Evolutionary conservation across 2,888 invertebrate species (phyloP).

Genomic region (Parochlus steinenii): DNA sequence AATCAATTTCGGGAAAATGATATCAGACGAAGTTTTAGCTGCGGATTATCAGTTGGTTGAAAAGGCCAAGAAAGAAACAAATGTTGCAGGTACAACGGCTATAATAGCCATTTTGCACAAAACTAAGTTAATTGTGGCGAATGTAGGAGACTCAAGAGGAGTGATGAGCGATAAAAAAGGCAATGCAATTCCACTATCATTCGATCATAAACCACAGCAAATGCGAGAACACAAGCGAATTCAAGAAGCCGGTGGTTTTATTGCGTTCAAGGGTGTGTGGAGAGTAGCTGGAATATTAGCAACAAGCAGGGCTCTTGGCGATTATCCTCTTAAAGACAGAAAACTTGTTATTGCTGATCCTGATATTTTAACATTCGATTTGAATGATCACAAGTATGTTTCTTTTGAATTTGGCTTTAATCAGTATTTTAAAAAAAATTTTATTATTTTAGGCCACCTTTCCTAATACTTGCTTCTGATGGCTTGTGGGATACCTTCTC

Average conservation of each 20-base stretch:
- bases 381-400: slow-evolving; percentile 53
- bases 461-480: slow-evolving; percentile 84
- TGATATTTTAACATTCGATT: slow-evolving; percentile 81
- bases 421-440: slow-evolving; percentile 1
- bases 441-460: slow-evolving; percentile 42
- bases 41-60: slow-evolving; percentile 69
- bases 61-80: slow-evolving; percentile 59
- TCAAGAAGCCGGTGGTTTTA: slow-evolving; percentile 87
- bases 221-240: slow-evolving; percentile 80
- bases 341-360: slow-evolving; percentile 91
- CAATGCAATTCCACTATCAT: slow-evolving; percentile 79
- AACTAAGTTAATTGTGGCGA: slow-evolving; percentile 73
- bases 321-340: slow-evolving; percentile 87
- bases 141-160: slow-evolving; percentile 92
- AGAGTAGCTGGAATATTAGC: slow-evolving; percentile 88
- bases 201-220: slow-evolving; percentile 94
- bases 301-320: slow-evolving; percentile 85
- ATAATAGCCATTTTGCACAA: slow-evolving; percentile 75
- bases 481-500: slow-evolving; percentile 93
- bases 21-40: slow-evolving; percentile 74
- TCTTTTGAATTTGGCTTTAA: neutral
- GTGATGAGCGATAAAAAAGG: slow-evolving; percentile 88
- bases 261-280: slow-evolving; percentile 93
- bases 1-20: slow-evolving; percentile 62
- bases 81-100: slow-evolving; percentile 80